These are phyloP conservation scores for Sarotherodon lohbergeri DNA, from an alignment of 2,113 vertebrate genomes.

Conservation along the genomic window DNA sequence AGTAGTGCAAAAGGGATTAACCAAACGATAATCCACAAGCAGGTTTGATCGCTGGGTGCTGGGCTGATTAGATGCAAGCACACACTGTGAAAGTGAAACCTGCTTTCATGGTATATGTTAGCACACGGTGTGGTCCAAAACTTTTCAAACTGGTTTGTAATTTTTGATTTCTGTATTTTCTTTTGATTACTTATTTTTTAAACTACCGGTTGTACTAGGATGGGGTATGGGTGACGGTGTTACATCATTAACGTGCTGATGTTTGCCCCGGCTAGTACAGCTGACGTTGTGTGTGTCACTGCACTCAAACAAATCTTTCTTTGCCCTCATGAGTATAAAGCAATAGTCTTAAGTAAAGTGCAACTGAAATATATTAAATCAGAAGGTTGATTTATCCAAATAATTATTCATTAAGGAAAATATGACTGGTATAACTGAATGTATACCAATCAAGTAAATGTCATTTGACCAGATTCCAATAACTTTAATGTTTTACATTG, in stretches of 20 bases:
- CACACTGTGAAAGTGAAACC: conserved; percentile 21
- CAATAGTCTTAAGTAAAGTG: neutral
- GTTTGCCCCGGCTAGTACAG: neutral
- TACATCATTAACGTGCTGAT: neutral
- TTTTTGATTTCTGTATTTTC: neutral
- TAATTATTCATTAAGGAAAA: neutral
- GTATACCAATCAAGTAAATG: neutral
- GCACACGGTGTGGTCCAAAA: accelerated
- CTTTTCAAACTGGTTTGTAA: accelerated
- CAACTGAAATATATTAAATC: neutral
- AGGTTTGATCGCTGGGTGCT: conserved; percentile 34
- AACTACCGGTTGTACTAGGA: accelerated
- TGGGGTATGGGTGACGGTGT: neutral
- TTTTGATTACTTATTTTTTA: neutral
- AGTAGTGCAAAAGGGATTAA: conserved; percentile 36
- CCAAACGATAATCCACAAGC: conserved; percentile 19
- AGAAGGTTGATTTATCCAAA: neutral
- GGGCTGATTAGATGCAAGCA: conserved; percentile 25
- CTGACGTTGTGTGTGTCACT: neutral
- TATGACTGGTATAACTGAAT: neutral
- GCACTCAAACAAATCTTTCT: neutral
- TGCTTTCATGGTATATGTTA: neutral
- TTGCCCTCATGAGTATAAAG: neutral
- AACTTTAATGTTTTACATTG: neutral
- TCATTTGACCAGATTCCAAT: neutral